Evolutionary conservation across 2,797 vertebrate species (phyloP).

Genomic region (Tarsius wallacei): DNA sequence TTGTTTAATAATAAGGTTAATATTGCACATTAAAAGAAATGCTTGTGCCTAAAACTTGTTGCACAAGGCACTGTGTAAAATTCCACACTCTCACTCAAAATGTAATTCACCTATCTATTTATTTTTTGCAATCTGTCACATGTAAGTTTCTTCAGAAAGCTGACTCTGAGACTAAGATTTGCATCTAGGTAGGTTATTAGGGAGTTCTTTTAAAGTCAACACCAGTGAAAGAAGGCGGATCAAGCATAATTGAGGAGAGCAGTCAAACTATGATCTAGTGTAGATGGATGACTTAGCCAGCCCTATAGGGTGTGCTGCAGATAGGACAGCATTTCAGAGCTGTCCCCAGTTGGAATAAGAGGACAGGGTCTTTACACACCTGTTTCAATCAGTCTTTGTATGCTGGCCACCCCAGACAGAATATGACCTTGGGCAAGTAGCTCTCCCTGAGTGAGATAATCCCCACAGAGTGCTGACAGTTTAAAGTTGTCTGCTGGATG

Average conservation of each 20-base stretch:
- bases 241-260: neutral
- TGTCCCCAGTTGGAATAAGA: accelerated
- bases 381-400: neutral
- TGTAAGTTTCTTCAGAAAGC: neutral
- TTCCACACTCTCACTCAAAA: neutral
- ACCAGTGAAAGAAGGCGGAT: neutral
- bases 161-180: neutral
- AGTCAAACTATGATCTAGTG: too few species aligned
- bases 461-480: neutral
- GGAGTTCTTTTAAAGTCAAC: neutral
- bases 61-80: neutral
- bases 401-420: neutral
- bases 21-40: neutral
- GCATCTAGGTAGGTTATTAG: neutral
- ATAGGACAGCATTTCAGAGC: accelerated
- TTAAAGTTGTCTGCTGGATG: neutral
- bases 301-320: neutral
- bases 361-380: neutral
- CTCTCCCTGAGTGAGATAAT: neutral
- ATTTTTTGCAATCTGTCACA: neutral
- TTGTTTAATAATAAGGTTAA: neutral
- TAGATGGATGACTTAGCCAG: accelerated
- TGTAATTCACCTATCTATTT: neutral
- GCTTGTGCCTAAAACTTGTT: neutral
- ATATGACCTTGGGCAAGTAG: neutral